Evolutionary conservation across 30 jellyfish, hydroid and myxozoan species (phyloP).

Genomic region (Hydractinia symbiolongicarpus): DNA sequence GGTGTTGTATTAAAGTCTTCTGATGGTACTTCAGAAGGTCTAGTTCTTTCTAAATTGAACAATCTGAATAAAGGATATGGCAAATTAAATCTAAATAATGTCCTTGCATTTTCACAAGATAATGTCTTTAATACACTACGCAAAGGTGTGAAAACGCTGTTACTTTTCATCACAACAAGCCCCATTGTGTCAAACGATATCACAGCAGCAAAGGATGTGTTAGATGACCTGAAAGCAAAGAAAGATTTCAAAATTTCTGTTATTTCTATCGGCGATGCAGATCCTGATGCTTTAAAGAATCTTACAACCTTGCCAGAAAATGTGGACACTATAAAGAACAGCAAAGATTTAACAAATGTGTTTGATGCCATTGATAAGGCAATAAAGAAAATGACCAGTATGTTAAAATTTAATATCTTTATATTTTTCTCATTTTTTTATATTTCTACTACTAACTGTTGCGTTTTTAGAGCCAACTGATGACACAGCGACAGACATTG

Average conservation of each 20-base stretch:
- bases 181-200: not conserved
- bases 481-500: not conserved
- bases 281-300: not conserved
- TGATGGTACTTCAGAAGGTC: not conserved
- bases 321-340: slow-evolving; percentile 26
- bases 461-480: not conserved
- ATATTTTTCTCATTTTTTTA: not conserved
- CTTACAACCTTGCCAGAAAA: slow-evolving; percentile 31
- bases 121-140: not conserved
- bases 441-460: not conserved
- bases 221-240: too few relatives aligned
- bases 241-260: slow-evolving; percentile 29
- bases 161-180: not conserved
- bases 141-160: not conserved
- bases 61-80: not conserved
- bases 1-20: not conserved
- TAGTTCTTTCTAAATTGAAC: not conserved
- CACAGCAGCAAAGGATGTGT: not conserved
- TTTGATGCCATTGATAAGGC: slow-evolving; percentile 40
- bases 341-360: slow-evolving; percentile 21
- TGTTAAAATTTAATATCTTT: not conserved
- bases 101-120: not conserved
- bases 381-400: not conserved
- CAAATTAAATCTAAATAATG: not conserved
- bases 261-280: slow-evolving; percentile 43